Evolutionary conservation across 1,140 invertebrate genomes (phyloP).

Genomic region (Temnothorax longispinosus): DNA sequence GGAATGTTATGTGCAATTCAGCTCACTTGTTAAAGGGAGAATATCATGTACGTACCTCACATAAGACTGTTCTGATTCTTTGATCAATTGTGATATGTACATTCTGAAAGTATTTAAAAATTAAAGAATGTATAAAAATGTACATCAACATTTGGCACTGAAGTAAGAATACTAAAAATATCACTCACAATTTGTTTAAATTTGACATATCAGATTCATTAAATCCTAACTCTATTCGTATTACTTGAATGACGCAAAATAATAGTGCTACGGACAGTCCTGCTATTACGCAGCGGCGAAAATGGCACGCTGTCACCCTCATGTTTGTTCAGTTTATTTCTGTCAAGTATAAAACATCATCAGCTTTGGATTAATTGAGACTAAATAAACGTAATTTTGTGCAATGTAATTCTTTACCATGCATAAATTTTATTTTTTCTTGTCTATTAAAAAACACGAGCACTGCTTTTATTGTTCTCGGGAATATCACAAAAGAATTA

Average conservation of each 20-base stretch:
- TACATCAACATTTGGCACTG: conserved; percentile 18
- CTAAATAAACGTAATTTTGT: neutral
- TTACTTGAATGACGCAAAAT: conserved; percentile 77
- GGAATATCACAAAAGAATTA: neutral
- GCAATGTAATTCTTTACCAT: neutral
- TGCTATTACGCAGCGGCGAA: conserved; percentile 74
- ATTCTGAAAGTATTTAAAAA: conserved; percentile 69
- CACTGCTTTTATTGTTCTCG: neutral
- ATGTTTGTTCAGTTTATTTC: conserved; percentile 71
- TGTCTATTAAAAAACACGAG: neutral
- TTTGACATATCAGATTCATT: conserved; percentile 76
- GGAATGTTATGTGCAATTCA: neutral
- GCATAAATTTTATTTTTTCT: neutral
- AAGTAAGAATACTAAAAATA: neutral
- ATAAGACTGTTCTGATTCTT: conserved; percentile 72
- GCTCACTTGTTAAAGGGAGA: conserved; percentile 5
- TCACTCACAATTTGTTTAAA: conserved; percentile 80
- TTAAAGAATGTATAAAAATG: conserved; percentile 15
- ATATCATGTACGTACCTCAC: conserved; percentile 61
- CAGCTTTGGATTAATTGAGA: conserved; percentile 10
- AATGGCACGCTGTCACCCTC: conserved; percentile 77
- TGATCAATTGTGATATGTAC: conserved; percentile 78
- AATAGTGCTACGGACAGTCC: conserved; percentile 71
- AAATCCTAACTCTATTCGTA: conserved; percentile 74
- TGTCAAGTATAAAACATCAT: conserved; percentile 28